Conservation (phyloP, 2,113 vertebrate species). For the Cyprinodon tularosa region DNA sequence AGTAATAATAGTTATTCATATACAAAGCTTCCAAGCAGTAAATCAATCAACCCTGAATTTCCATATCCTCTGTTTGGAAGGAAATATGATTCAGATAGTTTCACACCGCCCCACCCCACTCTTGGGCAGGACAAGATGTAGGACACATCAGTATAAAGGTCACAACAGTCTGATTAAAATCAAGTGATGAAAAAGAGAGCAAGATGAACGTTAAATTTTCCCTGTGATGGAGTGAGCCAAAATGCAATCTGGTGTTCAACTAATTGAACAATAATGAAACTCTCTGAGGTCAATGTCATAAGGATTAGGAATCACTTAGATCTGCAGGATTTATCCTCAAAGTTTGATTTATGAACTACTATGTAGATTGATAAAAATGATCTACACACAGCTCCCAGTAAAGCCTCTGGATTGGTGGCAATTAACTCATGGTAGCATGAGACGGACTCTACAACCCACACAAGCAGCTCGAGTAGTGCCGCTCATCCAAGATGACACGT, state of each 20-base stretch:
- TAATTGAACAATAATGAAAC: conserved; percentile 58
- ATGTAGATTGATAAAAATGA: conserved; percentile 31
- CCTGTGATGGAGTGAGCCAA: conserved; percentile 59
- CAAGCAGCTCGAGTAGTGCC: too few relatives aligned
- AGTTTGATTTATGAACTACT: conserved; percentile 48
- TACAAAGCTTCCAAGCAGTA: too few relatives aligned
- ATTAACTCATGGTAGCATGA: too few relatives aligned
- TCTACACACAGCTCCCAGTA: background rate
- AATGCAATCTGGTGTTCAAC: conserved; percentile 53
- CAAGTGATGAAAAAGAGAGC: conserved; percentile 37
- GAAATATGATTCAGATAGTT: background rate
- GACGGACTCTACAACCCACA: too few relatives aligned
- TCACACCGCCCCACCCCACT: background rate
- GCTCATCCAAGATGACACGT: too few relatives aligned
- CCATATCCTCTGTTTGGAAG: background rate
- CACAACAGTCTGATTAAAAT: conserved; percentile 69
- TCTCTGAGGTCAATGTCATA: conserved; percentile 39
- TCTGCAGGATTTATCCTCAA: conserved; percentile 26
- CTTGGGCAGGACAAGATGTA: background rate
- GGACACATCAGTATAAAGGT: conserved; percentile 41
- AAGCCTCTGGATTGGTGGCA: too few relatives aligned
- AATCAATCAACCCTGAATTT: background rate
- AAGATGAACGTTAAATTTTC: conserved; percentile 62
- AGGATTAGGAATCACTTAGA: conserved; percentile 23
- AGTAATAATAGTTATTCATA: too few relatives aligned